These are phyloP conservation scores for Python bivittatus DNA, from an alignment of 2,113 vertebrate species.

Conservation along the genomic window DNA sequence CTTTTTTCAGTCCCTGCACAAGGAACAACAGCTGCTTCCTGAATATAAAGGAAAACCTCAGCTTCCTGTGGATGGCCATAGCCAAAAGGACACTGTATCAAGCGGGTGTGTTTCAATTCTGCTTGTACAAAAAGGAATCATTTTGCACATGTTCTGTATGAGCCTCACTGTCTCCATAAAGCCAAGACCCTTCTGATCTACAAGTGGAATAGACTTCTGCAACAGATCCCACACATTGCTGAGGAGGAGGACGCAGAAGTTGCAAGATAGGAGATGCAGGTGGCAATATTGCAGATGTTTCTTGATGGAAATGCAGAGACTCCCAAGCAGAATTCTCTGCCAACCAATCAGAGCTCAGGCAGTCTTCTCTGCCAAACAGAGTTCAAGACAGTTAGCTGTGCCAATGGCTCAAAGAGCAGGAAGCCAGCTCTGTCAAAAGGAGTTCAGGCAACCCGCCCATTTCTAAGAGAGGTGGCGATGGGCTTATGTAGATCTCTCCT, in stretches of 20 bases:
- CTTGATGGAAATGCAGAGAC: slow-evolving; percentile 33
- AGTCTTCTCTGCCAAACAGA: slow-evolving; percentile 45
- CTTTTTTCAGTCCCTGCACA: slow-evolving; percentile 59
- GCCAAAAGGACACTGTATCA: slow-evolving; percentile 72
- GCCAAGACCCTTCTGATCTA: slow-evolving; percentile 71
- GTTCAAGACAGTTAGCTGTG: slow-evolving; percentile 17
- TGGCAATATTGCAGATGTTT: slow-evolving; percentile 26
- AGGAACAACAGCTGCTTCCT: slow-evolving; percentile 57
- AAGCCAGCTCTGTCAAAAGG: neutral
- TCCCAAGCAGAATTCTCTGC: slow-evolving; percentile 41
- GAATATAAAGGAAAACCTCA: slow-evolving; percentile 61
- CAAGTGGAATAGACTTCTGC: slow-evolving; percentile 58
- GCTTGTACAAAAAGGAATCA: slow-evolving; percentile 77
- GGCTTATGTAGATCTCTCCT: slow-evolving; percentile 60
- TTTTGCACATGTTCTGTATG: slow-evolving; percentile 80
- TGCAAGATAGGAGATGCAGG: neutral
- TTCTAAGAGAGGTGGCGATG: slow-evolving; percentile 35
- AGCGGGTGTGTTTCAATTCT: slow-evolving; percentile 78
- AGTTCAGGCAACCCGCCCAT: slow-evolving; percentile 5
- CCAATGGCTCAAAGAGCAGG: slow-evolving; percentile 43
- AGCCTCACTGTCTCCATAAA: slow-evolving; percentile 74
- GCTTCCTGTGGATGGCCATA: slow-evolving; percentile 66
- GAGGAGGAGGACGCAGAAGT: slow-evolving; percentile 61
- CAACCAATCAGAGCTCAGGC: slow-evolving; percentile 47
- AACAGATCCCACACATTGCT: slow-evolving; percentile 40